Conservation (phyloP, 1,140 invertebrate species). For the Drosophila tani region DNA sequence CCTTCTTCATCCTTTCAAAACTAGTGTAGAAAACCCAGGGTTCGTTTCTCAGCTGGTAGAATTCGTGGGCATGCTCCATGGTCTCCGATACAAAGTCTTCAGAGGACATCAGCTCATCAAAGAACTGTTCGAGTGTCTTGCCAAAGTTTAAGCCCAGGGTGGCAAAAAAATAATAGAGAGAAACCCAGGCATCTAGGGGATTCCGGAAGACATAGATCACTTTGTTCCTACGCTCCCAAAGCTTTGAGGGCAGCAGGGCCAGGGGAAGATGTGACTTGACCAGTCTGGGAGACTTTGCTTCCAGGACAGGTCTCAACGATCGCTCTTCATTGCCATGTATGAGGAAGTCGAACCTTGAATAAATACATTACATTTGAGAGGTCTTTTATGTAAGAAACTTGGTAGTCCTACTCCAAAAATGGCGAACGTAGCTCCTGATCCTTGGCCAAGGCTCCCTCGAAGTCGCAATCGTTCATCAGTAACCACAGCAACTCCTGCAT, state of each 20-base stretch:
- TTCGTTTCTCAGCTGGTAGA: constrained; percentile 88
- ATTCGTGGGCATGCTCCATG: constrained; percentile 91
- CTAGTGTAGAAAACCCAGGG: constrained; percentile 92
- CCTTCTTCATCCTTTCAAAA: constrained; percentile 89
- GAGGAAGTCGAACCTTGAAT: background rate
- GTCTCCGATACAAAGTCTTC: constrained; percentile 79
- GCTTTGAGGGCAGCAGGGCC: constrained; percentile 86
- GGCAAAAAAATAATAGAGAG: constrained; percentile 88
- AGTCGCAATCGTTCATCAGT: constrained; percentile 87
- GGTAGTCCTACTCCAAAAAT: background rate
- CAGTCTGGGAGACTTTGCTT: constrained; percentile 57
- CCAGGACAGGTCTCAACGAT: constrained; percentile 61
- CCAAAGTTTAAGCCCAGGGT: constrained; percentile 86
- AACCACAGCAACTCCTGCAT: constrained; percentile 89
- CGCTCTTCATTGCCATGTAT: background rate
- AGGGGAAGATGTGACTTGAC: constrained; percentile 89
- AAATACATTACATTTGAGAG: background rate
- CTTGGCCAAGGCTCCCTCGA: constrained; percentile 82
- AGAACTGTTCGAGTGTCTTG: constrained; percentile 26
- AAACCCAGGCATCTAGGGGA: constrained; percentile 93
- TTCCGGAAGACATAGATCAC: constrained; percentile 91
- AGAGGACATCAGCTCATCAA: constrained; percentile 15
- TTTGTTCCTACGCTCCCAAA: constrained; percentile 86
- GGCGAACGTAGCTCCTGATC: constrained; percentile 18
- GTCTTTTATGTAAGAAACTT: background rate